Percentiles rank a stretch among this genome's conserved stretches.
Evolutionary conservation across 2,113 vertebrate species (phyloP).

Genomic region (Sinocyclocheilus grahami): DNA sequence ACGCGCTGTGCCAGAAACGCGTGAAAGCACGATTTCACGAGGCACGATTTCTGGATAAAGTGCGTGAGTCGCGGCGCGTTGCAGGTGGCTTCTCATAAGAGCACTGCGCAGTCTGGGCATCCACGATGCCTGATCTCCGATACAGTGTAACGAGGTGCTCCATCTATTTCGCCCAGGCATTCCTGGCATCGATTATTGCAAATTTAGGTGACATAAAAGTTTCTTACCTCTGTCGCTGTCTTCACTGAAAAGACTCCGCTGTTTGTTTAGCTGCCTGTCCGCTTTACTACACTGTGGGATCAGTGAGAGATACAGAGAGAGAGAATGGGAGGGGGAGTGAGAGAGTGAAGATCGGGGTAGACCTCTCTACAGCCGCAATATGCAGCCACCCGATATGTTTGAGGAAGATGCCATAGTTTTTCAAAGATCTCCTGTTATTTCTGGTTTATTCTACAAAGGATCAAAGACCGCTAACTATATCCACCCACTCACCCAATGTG

Average conservation of each 20-base stretch:
- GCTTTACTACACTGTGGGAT: conserved; percentile 37
- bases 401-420: background rate
- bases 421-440: background rate
- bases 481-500: background rate
- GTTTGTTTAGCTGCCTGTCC: conserved; percentile 35
- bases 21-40: background rate
- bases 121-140: background rate
- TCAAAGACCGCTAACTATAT: background rate
- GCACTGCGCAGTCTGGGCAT: conserved; percentile 30
- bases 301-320: conserved; percentile 21
- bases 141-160: background rate
- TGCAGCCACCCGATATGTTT: background rate
- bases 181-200: background rate
- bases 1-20: conserved; percentile 3
- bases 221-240: conserved; percentile 38
- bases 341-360: conserved; percentile 37
- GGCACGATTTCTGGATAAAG: background rate
- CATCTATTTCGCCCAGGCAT: background rate
- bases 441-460: background rate
- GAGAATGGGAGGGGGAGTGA: conserved; percentile 22
- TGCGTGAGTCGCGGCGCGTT: background rate
- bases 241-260: conserved; percentile 24
- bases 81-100: conserved; percentile 38
- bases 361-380: conserved; percentile 19
- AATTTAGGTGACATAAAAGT: background rate